Base-by-base conservation (phyloP, 2,888 invertebrate species). In the Zeuzera pyrina region DNA sequence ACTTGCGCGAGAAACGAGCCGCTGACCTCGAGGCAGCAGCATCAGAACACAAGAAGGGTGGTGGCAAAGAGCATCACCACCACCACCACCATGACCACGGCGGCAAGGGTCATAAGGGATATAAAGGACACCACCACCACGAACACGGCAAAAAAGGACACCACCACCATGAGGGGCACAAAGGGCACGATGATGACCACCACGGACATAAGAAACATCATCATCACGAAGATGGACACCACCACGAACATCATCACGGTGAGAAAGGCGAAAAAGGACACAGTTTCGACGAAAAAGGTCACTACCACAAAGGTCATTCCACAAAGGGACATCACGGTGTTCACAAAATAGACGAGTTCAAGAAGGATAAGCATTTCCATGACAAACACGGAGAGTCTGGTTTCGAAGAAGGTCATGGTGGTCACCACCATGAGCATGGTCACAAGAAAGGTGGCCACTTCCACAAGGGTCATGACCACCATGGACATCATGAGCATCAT, bases 291-390 rank as follows among this genome's bases (percentile, higher is more conserved):
- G 83, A 79, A 43, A 78, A 79, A 30, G 92, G 92, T 16, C 87
- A 88, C 44, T 93, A 89, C 69, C 90, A 91, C 44, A 93, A 93
- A 54, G 93, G 93, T 0, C 93, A 93, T 72, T 90, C 89, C 49
- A 93, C 92, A 36, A 91, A 93, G 62, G 93, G 94, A 30, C 91
- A 92, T 50, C 93, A 94, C 58, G 90, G 92, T 44, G 86, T 93
- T 1, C 92, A 94, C 72, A 93, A 94, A 64, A 61, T 91, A 62
- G 91, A 94, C 66, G 93, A 93, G 64, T 92, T 88, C 72, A 91
- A 92, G 61, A 93, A 93, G 61, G 88, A 93, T 52, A 92, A 93
- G 53, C 91, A 93, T 62, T 93, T 91, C 87, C 92, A 89, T 65
- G 91, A 93, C 49, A 92, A 93, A 64, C 89, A 91, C 49, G 92